Conservation (phyloP, 2,797 vertebrate species). For the Cercopithecus petaurista region DNA sequence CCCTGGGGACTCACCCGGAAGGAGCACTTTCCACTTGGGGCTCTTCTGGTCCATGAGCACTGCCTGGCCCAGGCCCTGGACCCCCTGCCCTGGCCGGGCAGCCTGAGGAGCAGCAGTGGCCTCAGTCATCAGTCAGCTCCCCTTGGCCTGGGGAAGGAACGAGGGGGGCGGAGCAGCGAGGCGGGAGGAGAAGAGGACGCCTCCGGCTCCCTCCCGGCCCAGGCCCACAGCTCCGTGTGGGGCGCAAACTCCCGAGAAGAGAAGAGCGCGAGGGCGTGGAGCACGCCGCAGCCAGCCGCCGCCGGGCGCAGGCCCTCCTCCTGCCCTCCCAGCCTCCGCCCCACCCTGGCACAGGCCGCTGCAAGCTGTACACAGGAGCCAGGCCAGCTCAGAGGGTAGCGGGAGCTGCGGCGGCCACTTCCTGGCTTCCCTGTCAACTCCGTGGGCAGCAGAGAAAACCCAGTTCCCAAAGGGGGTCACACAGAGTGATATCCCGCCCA, state of each 20-base stretch:
- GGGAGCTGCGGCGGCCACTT: background rate
- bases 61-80: background rate
- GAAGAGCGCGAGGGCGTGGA: background rate
- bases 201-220: background rate
- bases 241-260: background rate
- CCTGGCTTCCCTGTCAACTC: conserved; percentile 24
- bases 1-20: conserved; percentile 25
- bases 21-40: background rate
- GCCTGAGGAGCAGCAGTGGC: background rate
- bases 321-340: background rate
- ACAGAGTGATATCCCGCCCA: background rate
- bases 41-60: conserved; percentile 53
- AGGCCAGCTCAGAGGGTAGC: background rate
- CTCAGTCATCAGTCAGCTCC: background rate
- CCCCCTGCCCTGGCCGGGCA: background rate
- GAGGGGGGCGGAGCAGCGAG: background rate
- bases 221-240: background rate
- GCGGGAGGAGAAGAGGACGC: background rate
- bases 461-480: background rate
- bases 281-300: background rate
- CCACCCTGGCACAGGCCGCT: background rate
- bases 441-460: background rate
- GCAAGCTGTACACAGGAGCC: background rate
- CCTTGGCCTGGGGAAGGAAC: background rate
- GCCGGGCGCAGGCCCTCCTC: background rate